Percentiles rank a stretch among this genome's conserved stretches.
phyloP scores from a whole-genome alignment of 1,140 invertebrate genomes.

The Asobara japonica region DNA sequence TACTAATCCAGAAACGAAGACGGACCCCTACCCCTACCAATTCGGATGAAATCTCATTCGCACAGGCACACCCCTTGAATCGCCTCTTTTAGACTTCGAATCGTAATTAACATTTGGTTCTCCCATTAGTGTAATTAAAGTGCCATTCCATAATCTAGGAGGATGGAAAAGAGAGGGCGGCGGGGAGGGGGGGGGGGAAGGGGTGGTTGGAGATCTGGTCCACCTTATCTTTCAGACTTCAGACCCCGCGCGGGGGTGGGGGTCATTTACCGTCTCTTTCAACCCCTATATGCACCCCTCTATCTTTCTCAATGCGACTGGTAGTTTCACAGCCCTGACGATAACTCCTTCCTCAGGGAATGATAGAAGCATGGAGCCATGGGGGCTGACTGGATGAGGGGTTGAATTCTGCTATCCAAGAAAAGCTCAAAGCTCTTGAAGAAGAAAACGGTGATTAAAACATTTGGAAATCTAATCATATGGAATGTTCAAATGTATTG shows the following conservation, averaged over 20 bases:
- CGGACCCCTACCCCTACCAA: slow-evolving; percentile 46
- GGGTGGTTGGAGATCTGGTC: slow-evolving; percentile 42
- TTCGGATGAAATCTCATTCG: slow-evolving; percentile 59
- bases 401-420: neutral
- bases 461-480: slow-evolving; percentile 47
- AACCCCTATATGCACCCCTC: slow-evolving; percentile 17
- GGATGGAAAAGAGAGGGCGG: slow-evolving; percentile 43
- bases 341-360: slow-evolving; percentile 56
- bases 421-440: slow-evolving; percentile 5
- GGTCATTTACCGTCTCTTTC: slow-evolving; percentile 22
- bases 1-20: slow-evolving; percentile 60
- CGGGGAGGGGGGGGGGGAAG: slow-evolving; percentile 4
- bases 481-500: neutral
- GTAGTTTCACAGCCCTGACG: slow-evolving; percentile 51
- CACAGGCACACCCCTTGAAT: slow-evolving; percentile 43
- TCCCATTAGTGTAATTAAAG: slow-evolving; percentile 79
- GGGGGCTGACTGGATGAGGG: slow-evolving; percentile 11
- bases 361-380: neutral
- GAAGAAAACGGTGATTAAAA: slow-evolving; percentile 22
- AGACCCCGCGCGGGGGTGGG: slow-evolving; percentile 43
- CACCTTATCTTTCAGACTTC: slow-evolving; percentile 68
- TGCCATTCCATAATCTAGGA: slow-evolving; percentile 72
- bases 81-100: slow-evolving; percentile 74
- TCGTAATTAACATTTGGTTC: slow-evolving; percentile 79
- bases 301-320: slow-evolving; percentile 43